phyloP scores from a whole-genome alignment of 1,140 invertebrate species.

The Drosophila elegans region DNA sequence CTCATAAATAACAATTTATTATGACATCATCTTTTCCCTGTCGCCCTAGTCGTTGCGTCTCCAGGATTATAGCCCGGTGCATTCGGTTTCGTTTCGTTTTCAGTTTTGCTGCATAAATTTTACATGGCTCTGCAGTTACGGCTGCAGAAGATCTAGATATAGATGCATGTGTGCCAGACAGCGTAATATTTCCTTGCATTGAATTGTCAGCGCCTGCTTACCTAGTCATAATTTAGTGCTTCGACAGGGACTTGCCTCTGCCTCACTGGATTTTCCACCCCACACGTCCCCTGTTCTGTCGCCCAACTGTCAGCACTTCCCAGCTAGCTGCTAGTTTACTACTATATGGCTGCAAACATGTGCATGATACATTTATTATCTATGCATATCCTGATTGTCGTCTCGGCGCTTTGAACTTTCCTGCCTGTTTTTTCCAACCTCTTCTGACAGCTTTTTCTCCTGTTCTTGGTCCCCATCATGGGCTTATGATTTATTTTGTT shows the following conservation, averaged over 20 bases:
- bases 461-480: slow-evolving; percentile 25
- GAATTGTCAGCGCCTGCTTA: slow-evolving; percentile 74
- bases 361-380: slow-evolving; percentile 37
- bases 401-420: slow-evolving; percentile 64
- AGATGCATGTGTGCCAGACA: slow-evolving; percentile 33
- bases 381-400: slow-evolving; percentile 64
- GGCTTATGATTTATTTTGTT: slow-evolving; percentile 46
- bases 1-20: slow-evolving; percentile 80
- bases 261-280: slow-evolving; percentile 27
- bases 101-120: slow-evolving; percentile 69
- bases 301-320: slow-evolving; percentile 61
- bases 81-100: slow-evolving; percentile 38
- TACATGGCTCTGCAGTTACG: slow-evolving; percentile 43
- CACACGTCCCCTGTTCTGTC: slow-evolving; percentile 6
- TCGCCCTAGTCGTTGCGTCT: slow-evolving; percentile 4
- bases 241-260: slow-evolving; percentile 46
- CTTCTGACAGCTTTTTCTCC: slow-evolving; percentile 27
- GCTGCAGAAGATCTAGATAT: slow-evolving; percentile 41
- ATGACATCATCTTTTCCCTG: slow-evolving; percentile 71
- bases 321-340: slow-evolving; percentile 54
- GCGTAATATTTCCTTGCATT: slow-evolving; percentile 59
- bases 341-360: slow-evolving; percentile 32
- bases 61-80: slow-evolving; percentile 62
- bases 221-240: slow-evolving; percentile 75
- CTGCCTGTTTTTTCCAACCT: slow-evolving; percentile 21